These are phyloP conservation scores for Meandrina meandrites DNA, from an alignment of 92 coral and sea anemone genomes.

Conservation along the genomic window DNA sequence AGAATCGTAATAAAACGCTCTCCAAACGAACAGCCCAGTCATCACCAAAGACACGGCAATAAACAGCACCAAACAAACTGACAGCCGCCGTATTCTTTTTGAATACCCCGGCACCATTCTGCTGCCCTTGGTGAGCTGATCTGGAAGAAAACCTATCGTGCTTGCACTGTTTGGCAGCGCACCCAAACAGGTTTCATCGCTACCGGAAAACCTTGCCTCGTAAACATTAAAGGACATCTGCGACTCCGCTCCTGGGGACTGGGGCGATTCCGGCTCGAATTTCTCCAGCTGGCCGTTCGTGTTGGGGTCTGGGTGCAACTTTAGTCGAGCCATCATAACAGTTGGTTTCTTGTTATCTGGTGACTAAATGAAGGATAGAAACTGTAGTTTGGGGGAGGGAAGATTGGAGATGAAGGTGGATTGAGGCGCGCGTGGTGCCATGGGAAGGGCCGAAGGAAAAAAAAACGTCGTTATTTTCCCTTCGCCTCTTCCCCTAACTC, in stretches of 20 bases:
- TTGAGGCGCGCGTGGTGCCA: too few relatives aligned
- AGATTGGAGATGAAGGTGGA: background rate
- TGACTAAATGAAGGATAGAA: background rate
- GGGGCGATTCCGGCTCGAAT: conserved; percentile 18
- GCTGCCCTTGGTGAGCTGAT: conserved; percentile 43
- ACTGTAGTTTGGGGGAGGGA: background rate
- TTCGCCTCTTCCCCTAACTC: background rate
- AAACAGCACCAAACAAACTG: conserved; percentile 65
- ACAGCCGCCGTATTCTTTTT: conserved; percentile 56
- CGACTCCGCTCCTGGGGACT: conserved; percentile 39
- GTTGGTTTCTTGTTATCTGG: conserved; percentile 12
- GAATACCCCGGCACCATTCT: conserved; percentile 78
- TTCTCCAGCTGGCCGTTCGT: conserved; percentile 19
- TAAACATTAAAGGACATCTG: conserved; percentile 46
- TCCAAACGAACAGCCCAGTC: conserved; percentile 90
- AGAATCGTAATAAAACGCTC: conserved; percentile 31
- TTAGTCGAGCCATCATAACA: background rate
- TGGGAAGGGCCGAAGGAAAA: too few relatives aligned
- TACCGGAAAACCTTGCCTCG: conserved; percentile 30
- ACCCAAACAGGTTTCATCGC: conserved; percentile 61
- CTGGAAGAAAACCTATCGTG: conserved; percentile 60
- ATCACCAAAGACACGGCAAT: conserved; percentile 73
- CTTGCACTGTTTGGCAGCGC: conserved; percentile 50
- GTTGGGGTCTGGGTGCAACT: conserved; percentile 37
- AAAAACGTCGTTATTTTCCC: background rate